Conservation (phyloP, 92 coral and sea anemone species). For the Hydrozoanthus gracilis region DNA sequence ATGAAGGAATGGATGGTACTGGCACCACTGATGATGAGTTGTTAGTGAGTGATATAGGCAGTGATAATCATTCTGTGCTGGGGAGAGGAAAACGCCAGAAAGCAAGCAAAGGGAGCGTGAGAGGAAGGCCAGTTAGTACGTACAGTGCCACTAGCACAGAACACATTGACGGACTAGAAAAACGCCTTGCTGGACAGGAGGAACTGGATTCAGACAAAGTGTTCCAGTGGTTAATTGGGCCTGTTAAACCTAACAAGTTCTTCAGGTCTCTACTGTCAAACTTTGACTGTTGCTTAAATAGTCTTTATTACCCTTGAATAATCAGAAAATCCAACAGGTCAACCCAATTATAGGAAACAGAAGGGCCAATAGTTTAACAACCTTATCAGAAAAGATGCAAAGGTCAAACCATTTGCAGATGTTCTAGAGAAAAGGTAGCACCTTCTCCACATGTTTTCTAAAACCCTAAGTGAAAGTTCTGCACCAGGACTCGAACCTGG, state of each 20-base stretch:
- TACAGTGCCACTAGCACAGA: conserved; percentile 59
- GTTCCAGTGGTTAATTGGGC: conserved; percentile 92
- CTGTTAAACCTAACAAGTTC: conserved; percentile 90
- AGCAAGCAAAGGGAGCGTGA: background rate
- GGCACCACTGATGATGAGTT: conserved; percentile 13
- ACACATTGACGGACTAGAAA: conserved; percentile 48
- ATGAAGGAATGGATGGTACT: background rate
- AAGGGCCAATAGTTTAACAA: no score
- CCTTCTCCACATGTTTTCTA: no score
- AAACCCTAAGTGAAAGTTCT: no score
- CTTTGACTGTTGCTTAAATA: no score
- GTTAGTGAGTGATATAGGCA: background rate
- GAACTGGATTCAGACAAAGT: conserved; percentile 82
- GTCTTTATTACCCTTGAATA: no score
- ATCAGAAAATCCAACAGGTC: no score
- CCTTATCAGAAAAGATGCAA: no score
- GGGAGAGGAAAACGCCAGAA: background rate
- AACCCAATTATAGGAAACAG: no score
- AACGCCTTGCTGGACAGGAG: conserved; percentile 47
- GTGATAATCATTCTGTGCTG: background rate
- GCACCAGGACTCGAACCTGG: no score
- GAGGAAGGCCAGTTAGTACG: conserved; percentile 56
- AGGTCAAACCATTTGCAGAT: no score
- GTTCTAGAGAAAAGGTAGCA: no score
- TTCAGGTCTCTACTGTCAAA: conserved; percentile 73